Percentiles rank a stretch among this genome's conserved stretches.
These are phyloP conservation scores for Lypha dubia DNA, from an alignment of 2,888 invertebrate genomes.

Conservation along the genomic window DNA sequence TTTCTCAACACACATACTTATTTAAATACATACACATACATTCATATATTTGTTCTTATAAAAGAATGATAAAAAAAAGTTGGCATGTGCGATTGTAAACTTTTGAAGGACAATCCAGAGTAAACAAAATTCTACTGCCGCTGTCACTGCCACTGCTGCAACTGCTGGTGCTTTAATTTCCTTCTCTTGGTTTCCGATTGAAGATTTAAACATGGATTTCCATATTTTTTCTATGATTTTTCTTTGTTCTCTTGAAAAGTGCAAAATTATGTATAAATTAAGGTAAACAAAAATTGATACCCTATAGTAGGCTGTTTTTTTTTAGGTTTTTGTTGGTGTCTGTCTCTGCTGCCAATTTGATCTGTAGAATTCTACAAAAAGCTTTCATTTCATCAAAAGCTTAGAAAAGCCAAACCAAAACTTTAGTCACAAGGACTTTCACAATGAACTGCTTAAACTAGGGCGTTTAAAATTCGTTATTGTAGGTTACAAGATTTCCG, in stretches of 20 bases:
- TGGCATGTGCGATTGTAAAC: constrained; percentile 4
- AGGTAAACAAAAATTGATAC: not conserved
- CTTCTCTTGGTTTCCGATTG: constrained; percentile 26
- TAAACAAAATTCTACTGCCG: constrained; percentile 48
- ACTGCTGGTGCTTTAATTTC: constrained; percentile 31
- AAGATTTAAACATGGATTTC: constrained; percentile 43
- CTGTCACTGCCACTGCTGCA: no score
- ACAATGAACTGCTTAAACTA: not conserved
- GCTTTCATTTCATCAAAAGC: no score
- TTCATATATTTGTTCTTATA: constrained; percentile 1
- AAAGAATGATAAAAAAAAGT: constrained; percentile 27
- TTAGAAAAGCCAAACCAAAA: no score
- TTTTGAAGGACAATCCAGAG: constrained; percentile 55
- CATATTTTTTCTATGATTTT: constrained; percentile 34
- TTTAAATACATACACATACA: not conserved
- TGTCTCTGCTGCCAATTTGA: no score
- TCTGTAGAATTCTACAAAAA: no score
- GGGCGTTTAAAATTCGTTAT: constrained; percentile 7
- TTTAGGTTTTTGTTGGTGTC: no score
- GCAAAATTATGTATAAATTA: constrained; percentile 17
- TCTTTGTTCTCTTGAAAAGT: not conserved
- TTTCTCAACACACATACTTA: not conserved
- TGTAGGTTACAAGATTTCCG: not conserved
- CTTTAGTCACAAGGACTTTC: not conserved
- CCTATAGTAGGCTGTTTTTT: constrained; percentile 13